Conservation (phyloP, 2,888 invertebrate genomes). For the Epinotia bilunana region DNA sequence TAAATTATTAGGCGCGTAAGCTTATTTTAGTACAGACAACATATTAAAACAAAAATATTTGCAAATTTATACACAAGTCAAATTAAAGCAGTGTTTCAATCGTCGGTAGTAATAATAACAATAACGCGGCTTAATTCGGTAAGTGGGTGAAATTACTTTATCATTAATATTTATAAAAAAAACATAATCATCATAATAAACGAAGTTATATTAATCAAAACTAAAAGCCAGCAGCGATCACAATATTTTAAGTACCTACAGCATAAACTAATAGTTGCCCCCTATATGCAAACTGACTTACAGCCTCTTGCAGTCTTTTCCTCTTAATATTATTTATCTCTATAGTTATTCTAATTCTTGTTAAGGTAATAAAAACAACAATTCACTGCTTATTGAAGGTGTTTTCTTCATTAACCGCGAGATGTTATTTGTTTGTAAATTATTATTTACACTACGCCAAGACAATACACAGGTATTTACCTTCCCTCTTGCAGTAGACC, state of each 20-base stretch:
- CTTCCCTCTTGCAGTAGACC: neutral
- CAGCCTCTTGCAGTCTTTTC: no score
- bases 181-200: no score
- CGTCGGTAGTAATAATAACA: neutral
- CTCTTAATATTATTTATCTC: no score
- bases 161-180: no score
- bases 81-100: neutral
- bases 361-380: no score
- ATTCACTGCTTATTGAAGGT: no score
- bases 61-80: neutral
- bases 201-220: no score
- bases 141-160: neutral
- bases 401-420: neutral
- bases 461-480: neutral
- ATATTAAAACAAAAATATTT: neutral
- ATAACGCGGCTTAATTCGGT: neutral
- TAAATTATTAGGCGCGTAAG: constrained; percentile 8
- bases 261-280: no score
- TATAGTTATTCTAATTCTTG: no score
- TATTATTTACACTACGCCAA: neutral
- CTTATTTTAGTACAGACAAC: neutral
- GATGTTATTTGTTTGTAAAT: neutral
- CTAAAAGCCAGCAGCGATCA: no score
- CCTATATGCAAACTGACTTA: no score
- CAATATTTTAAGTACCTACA: no score